Conservation (phyloP, 2,113 vertebrate genomes). For the Todiramphus chloris region DNA sequence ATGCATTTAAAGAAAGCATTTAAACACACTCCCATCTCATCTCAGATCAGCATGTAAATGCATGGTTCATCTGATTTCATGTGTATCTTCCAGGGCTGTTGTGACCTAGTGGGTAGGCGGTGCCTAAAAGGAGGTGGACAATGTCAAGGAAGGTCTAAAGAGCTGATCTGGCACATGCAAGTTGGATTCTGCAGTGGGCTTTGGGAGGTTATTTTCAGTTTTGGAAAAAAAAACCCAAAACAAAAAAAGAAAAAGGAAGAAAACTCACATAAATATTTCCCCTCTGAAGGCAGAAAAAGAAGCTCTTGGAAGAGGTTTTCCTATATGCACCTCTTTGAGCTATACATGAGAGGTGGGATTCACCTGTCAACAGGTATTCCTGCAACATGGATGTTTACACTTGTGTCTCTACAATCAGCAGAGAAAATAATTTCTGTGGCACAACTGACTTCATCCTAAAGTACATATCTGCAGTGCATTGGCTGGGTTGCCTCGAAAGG, state of each 20-base stretch:
- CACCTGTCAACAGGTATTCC: neutral
- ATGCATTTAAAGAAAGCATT: neutral
- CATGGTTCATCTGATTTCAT: neutral
- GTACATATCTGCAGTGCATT: neutral
- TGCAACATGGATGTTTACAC: neutral
- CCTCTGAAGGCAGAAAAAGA: neutral
- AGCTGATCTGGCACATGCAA: neutral
- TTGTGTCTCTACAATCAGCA: neutral
- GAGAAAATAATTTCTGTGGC: neutral
- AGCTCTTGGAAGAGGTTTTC: neutral
- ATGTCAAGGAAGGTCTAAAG: neutral
- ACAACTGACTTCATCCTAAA: neutral
- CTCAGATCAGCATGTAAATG: neutral
- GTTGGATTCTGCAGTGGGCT: neutral
- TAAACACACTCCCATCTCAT: neutral
- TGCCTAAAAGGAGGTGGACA: neutral
- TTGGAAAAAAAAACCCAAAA: neutral
- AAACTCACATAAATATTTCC: neutral
- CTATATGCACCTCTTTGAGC: neutral
- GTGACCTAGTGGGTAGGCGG: neutral
- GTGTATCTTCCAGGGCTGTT: neutral
- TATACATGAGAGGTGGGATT: neutral
- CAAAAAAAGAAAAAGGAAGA: neutral
- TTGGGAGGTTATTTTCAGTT: neutral
- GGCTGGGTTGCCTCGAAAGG: neutral